Evolutionary conservation across 1,140 invertebrate species (phyloP).

Genomic region (Octopus bimaculoides): DNA sequence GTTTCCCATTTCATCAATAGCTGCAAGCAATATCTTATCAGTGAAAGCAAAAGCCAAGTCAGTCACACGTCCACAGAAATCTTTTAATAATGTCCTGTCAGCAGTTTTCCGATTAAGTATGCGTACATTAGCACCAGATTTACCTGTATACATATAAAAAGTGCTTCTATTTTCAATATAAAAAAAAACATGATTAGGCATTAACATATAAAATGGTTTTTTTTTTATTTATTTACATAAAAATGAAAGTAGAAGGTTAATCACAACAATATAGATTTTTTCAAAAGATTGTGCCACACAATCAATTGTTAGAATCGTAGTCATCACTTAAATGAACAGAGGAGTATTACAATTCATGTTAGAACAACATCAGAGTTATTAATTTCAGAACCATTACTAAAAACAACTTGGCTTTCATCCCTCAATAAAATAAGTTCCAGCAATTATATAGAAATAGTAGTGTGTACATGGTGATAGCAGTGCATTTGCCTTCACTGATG

Average conservation of each 20-base stretch:
- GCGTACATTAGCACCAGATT: slow-evolving; percentile 75
- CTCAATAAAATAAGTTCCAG: too few relatives aligned
- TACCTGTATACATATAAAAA: slow-evolving; percentile 57
- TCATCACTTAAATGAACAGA: neutral
- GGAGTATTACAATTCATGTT: neutral
- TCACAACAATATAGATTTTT: neutral
- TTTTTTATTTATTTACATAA: neutral
- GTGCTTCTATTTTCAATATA: neutral
- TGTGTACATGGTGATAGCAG: too few relatives aligned
- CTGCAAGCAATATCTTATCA: slow-evolving; percentile 75
- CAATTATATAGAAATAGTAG: too few relatives aligned
- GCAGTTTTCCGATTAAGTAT: slow-evolving; percentile 75
- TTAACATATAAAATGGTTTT: neutral
- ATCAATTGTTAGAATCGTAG: neutral
- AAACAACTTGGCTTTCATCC: too few relatives aligned
- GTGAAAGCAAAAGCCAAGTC: slow-evolving; percentile 86
- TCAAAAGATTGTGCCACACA: neutral
- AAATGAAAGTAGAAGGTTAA: neutral
- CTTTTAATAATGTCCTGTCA: slow-evolving; percentile 78
- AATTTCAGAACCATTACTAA: too few relatives aligned
- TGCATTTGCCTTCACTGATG: too few relatives aligned
- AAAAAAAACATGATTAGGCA: neutral
- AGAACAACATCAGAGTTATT: too few relatives aligned
- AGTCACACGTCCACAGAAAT: slow-evolving; percentile 78
- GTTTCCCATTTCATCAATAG: slow-evolving; percentile 79